These are phyloP conservation scores for Uromys caudimaculatus DNA, from an alignment of 2,797 vertebrate species.

Conservation along the genomic window DNA sequence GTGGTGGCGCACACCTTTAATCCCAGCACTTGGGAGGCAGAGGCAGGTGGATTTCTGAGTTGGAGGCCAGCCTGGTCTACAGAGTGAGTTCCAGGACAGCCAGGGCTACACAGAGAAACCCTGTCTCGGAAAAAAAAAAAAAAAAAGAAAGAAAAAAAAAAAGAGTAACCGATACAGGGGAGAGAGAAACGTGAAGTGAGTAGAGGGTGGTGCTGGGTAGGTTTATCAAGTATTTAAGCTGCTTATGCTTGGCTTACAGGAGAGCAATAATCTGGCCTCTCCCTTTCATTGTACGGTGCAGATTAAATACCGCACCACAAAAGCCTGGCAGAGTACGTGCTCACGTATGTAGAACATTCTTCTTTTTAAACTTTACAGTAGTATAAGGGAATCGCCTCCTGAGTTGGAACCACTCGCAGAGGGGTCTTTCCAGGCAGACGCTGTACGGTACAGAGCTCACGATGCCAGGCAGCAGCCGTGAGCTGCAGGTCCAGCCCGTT, in stretches of 20 bases:
- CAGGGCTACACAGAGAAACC: too few species aligned
- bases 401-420: not conserved
- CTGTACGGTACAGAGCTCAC: accelerated
- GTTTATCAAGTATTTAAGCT: not conserved
- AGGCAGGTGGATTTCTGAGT: too few species aligned
- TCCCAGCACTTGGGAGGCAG: too few species aligned
- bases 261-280: not conserved
- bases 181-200: not conserved
- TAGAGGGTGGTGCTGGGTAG: not conserved
- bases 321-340: not conserved
- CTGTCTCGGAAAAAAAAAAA: too few species aligned
- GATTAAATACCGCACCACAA: not conserved
- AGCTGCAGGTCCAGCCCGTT: not conserved
- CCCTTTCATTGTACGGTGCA: not conserved
- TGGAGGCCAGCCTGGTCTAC: too few species aligned
- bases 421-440: not conserved
- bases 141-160: too few species aligned
- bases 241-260: constrained; percentile 30
- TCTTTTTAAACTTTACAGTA: not conserved
- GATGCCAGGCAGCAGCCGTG: not conserved
- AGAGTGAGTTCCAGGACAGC: too few species aligned
- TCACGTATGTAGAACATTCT: not conserved
- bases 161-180: not conserved
- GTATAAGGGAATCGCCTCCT: not conserved
- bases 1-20: too few species aligned